Conservation (phyloP, 2,797 vertebrate genomes). For the Pempheris klunzingeri region DNA sequence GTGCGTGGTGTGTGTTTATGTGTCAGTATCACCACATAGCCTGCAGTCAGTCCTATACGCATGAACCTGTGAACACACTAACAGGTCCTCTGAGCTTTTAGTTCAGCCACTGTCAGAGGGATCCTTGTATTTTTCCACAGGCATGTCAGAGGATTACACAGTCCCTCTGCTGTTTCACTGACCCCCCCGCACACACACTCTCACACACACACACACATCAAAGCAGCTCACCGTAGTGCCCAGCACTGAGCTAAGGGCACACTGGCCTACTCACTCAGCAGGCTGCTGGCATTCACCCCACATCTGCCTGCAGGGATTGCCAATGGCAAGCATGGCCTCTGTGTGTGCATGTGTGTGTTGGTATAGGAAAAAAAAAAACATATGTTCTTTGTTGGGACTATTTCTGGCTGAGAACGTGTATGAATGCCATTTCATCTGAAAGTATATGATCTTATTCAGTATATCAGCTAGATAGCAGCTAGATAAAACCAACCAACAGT, state of each 20-base stretch:
- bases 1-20: constrained; percentile 35
- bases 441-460: constrained; percentile 2
- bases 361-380: constrained; percentile 39
- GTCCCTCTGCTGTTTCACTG: constrained; percentile 77
- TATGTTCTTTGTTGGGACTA: constrained; percentile 26
- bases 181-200: constrained; percentile 53
- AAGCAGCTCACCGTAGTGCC: constrained; percentile 67
- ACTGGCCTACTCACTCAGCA: constrained; percentile 73
- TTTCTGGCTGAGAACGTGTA: constrained; percentile 21
- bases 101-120: constrained; percentile 76
- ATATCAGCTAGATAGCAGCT: constrained; percentile 19
- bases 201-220: constrained; percentile 67
- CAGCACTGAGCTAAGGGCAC: constrained; percentile 66
- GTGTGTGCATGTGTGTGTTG: constrained; percentile 47
- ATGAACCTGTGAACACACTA: constrained; percentile 65
- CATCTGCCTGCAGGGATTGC: constrained; percentile 77
- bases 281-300: constrained; percentile 72
- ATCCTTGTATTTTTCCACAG: constrained; percentile 84
- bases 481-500: too few species aligned
- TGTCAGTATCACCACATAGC: constrained; percentile 37
- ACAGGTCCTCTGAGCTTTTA: constrained; percentile 70
- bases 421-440: constrained; percentile 33
- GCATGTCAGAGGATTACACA: constrained; percentile 82
- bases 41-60: constrained; percentile 45
- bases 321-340: constrained; percentile 66